Conservation (phyloP, 2,113 vertebrate species). For the Rhagologus leucostigma region DNA sequence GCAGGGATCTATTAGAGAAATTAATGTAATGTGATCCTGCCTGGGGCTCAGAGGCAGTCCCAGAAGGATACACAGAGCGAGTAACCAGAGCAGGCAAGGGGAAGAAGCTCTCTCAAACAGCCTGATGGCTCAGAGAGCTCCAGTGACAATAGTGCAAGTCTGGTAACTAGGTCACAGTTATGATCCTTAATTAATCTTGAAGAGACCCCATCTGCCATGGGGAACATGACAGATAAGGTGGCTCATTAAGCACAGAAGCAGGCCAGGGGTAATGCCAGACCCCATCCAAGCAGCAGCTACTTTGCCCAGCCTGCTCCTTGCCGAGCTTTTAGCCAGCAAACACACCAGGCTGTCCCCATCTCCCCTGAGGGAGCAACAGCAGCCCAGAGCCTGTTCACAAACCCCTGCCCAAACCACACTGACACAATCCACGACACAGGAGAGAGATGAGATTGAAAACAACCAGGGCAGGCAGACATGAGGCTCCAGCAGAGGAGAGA, state of each 20-base stretch:
- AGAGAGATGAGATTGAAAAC: background rate
- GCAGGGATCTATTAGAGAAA: background rate
- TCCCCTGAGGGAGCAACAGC: rapidly evolving
- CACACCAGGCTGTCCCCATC: background rate
- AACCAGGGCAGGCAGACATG: background rate
- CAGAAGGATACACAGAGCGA: background rate
- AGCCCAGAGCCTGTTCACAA: background rate
- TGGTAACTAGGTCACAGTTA: conserved; percentile 56
- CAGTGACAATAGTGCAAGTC: background rate
- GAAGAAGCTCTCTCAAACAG: background rate
- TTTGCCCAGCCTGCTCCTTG: background rate
- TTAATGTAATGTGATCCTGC: background rate
- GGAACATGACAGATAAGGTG: background rate
- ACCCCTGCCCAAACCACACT: background rate
- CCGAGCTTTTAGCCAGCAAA: background rate
- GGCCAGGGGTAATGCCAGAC: background rate
- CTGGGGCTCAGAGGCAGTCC: background rate
- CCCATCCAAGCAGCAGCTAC: background rate
- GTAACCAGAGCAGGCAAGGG: conserved; percentile 18
- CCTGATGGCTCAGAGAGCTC: background rate
- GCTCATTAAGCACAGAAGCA: background rate
- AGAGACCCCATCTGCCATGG: conserved; percentile 4
- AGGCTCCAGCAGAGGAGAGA: background rate
- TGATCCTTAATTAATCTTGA: conserved; percentile 55
- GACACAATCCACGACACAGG: background rate